phyloP scores from a whole-genome alignment of 2,888 invertebrate genomes.

The Drosophila barbarae region DNA sequence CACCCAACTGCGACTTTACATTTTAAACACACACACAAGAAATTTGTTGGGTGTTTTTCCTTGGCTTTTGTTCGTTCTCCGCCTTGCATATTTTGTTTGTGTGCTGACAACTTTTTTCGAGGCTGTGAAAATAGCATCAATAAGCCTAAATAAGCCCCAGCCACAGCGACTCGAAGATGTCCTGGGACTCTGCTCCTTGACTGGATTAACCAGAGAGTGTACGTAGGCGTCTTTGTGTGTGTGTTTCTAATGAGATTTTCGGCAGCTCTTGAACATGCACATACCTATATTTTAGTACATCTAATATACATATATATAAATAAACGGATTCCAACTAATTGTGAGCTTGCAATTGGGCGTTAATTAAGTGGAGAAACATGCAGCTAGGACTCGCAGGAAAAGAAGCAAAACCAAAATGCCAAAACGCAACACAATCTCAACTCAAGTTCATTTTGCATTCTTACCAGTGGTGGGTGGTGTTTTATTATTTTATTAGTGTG shows the following conservation, averaged over 20 bases:
- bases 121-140: constrained; percentile 63
- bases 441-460: constrained; percentile 63
- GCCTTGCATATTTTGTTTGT: constrained; percentile 4
- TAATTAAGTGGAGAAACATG: constrained; percentile 40
- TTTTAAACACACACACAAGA: constrained; percentile 54
- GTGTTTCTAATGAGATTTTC: constrained; percentile 34
- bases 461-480: constrained; percentile 60
- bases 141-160: constrained; percentile 65
- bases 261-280: constrained; percentile 23
- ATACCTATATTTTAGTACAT: constrained; percentile 4
- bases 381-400: constrained; percentile 25
- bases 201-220: constrained; percentile 33
- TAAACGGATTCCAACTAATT: constrained; percentile 13
- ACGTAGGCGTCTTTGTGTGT: constrained; percentile 28
- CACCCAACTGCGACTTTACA: constrained; percentile 47
- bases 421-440: constrained; percentile 53
- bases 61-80: constrained; percentile 10
- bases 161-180: constrained; percentile 55
- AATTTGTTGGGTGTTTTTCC: constrained; percentile 46
- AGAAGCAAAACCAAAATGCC: constrained; percentile 22
- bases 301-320: neutral
- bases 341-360: constrained; percentile 16
- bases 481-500: constrained; percentile 28
- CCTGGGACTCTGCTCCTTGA: constrained; percentile 34
- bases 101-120: constrained; percentile 23